Conservation (phyloP, 2,113 vertebrate species). For the Psittacus erithacus region DNA sequence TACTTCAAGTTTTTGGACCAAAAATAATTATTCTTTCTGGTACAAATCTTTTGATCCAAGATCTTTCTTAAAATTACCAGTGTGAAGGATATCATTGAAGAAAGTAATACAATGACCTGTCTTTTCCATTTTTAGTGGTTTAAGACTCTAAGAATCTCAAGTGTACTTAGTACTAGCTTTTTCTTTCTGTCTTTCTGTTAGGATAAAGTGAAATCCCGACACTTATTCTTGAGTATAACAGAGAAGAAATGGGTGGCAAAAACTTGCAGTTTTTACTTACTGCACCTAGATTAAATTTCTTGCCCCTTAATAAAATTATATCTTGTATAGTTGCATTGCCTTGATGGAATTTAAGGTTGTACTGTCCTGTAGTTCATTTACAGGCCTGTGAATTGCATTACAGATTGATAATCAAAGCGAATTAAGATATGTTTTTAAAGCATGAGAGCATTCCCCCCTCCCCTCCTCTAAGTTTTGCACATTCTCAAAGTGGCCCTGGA, state of each 20-base stretch:
- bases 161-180: neutral
- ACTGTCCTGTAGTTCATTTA: constrained; percentile 10
- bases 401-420: constrained; percentile 31
- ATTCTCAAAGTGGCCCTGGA: constrained; percentile 76
- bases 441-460: neutral
- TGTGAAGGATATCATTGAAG: neutral
- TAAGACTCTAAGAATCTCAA: neutral
- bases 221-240: neutral
- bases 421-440: constrained; percentile 57
- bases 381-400: neutral
- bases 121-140: neutral
- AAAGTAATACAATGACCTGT: neutral
- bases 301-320: constrained; percentile 48
- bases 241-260: constrained; percentile 19
- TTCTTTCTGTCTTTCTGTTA: constrained; percentile 11
- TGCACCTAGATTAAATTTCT: constrained; percentile 55
- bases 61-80: neutral
- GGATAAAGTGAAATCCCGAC: constrained; percentile 43
- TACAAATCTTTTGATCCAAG: neutral
- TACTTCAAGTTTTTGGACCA: neutral
- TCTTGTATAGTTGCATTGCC: neutral
- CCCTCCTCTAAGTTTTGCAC: constrained; percentile 55
- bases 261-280: constrained; percentile 28
- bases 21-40: neutral
- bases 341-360: neutral